Evolutionary conservation across 1,140 invertebrate species (phyloP), one percentile per base, ranked within the genome.

Genomic region (Drosophila yakuba): DNA sequence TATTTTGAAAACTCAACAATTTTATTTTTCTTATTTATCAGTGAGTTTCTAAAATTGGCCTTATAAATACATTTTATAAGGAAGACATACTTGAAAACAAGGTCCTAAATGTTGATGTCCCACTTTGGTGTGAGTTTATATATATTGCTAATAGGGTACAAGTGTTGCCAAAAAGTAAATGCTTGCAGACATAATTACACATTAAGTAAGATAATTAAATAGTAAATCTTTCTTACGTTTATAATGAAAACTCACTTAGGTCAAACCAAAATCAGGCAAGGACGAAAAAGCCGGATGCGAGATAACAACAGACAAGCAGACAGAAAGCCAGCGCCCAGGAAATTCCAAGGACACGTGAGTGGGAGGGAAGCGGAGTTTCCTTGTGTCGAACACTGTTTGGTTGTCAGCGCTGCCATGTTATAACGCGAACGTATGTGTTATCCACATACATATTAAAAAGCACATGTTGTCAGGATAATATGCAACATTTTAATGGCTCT

Each of bases 211-310:
- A 73, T 74, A 82, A 77, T 82, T 77, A 73, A 77, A 82, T 82
- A 73, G 80, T 82, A 82, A 82, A 82, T 82, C 78, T 68, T 64
- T 67, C 50, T 54, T 66, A 58, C 64, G 66, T 68, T 62, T 82
- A 63, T 77, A 81, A 82, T 80, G 52, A 73, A 80, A 82, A 82
- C 73, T 78, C 62, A 82, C 73, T 82, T 80, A 82, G 67, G 35
- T 23, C 28, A 68, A 47, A 28, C 54, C 60, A 39, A 23, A 47
- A 28, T 25, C 43, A 41, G 17, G 41, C 55, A 48, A 41, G 39
- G 32, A 38, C 55, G 7, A 7, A 36, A 58, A 50, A 44, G 52
- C 25, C 35, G 15, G 28, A 39, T 59, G 57, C 52, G 47, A 55
- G 61, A 64, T 64, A 64, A 74, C 61, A 73, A 54, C 68, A 67